phyloP scores from a whole-genome alignment of 2,888 invertebrate genomes.

The Colletes collaris region DNA sequence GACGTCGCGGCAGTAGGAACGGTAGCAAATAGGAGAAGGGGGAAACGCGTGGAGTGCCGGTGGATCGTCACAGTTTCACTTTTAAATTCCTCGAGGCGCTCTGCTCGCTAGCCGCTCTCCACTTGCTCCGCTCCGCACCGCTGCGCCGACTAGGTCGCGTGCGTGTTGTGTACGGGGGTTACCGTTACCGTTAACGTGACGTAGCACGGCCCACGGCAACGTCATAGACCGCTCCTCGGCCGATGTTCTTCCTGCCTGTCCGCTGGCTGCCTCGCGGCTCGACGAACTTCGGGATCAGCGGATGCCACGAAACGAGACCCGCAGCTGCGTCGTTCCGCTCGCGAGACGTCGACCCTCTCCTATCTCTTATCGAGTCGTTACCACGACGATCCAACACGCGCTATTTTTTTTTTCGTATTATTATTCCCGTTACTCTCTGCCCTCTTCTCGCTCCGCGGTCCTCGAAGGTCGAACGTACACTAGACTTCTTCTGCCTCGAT shows the following conservation, averaged over 20 bases:
- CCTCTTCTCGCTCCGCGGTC: no score
- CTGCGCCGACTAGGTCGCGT: conserved; percentile 77
- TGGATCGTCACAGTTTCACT: conserved; percentile 78
- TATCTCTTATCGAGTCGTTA: no score
- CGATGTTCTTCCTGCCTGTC: conserved; percentile 39
- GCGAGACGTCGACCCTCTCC: not conserved
- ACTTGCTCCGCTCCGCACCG: conserved; percentile 60
- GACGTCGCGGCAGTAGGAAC: conserved; percentile 49
- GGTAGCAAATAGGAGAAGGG: conserved; percentile 48
- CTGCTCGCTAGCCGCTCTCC: conserved; percentile 63
- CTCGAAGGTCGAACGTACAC: no score
- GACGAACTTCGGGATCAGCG: conserved; percentile 7
- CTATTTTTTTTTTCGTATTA: no score
- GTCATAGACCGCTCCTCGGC: conserved; percentile 54
- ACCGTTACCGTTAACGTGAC: conserved; percentile 76
- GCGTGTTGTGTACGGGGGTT: conserved; percentile 76
- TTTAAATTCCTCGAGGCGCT: conserved; percentile 76
- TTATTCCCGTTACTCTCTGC: no score
- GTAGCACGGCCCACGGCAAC: conserved; percentile 55
- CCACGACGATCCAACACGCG: no score
- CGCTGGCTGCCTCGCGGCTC: not conserved
- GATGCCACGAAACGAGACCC: no score
- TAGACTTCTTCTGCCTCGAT: no score
- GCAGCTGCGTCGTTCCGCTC: not conserved
- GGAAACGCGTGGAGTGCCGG: conserved; percentile 55